Percentiles rank a stretch among this genome's conserved stretches.
These are phyloP conservation scores for Noctuana brunneofusca DNA, from an alignment of 2,888 invertebrate species.

Conservation along the genomic window DNA sequence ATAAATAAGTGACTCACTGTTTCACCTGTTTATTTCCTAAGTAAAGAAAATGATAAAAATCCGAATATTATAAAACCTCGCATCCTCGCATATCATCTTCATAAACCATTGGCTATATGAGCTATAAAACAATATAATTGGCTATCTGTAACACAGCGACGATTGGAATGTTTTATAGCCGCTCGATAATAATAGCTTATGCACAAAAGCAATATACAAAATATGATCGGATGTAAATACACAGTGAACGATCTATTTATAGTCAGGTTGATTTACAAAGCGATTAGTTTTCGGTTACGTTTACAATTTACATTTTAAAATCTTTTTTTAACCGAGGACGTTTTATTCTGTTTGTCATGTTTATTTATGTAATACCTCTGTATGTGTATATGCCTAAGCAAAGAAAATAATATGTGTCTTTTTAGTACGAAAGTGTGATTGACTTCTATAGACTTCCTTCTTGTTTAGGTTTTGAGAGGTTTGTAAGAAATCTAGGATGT, in stretches of 20 bases:
- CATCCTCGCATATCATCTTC: conserved; percentile 3
- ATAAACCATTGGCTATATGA: conserved; percentile 13
- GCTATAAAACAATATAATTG: conserved; percentile 38
- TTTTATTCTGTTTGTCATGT: too few relatives aligned
- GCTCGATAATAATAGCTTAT: conserved; percentile 40
- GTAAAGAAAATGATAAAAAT: too few relatives aligned
- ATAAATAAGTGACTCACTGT: too few relatives aligned
- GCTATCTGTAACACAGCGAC: conserved; percentile 36
- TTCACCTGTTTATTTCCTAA: neutral
- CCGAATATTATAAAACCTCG: too few relatives aligned
- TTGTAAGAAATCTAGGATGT: too few relatives aligned
- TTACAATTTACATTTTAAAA: neutral
- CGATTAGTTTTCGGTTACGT: neutral
- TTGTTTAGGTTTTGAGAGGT: too few relatives aligned
- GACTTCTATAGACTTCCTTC: too few relatives aligned
- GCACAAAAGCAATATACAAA: conserved; percentile 38
- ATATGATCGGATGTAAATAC: conserved; percentile 36
- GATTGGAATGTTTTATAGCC: conserved; percentile 39
- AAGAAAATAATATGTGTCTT: too few relatives aligned
- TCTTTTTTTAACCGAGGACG: too few relatives aligned
- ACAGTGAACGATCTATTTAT: conserved; percentile 22
- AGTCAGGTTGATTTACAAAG: conserved; percentile 15
- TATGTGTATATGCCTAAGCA: too few relatives aligned
- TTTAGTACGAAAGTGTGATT: too few relatives aligned
- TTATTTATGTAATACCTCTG: too few relatives aligned